phyloP scores from a whole-genome alignment of 2,888 invertebrate genomes.

The Nomada flava region DNA sequence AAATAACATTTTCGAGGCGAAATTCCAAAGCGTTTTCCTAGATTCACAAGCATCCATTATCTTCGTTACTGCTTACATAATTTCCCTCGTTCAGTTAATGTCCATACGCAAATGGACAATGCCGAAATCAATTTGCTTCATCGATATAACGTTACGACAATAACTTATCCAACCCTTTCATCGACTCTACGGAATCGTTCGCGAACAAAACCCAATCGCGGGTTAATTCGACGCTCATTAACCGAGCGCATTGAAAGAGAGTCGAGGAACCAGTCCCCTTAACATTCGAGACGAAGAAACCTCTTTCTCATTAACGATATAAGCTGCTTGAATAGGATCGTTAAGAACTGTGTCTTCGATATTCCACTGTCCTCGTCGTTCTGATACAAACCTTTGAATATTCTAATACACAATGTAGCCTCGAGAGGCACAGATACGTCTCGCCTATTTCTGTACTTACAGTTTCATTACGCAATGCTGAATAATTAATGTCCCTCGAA shows the following conservation, averaged over 20 bases:
- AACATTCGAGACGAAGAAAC: background rate
- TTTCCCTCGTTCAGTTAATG: too few relatives aligned
- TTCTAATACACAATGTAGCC: too few relatives aligned
- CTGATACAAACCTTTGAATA: background rate
- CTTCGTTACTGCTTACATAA: too few relatives aligned
- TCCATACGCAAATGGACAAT: too few relatives aligned
- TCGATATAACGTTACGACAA: too few relatives aligned
- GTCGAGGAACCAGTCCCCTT: background rate
- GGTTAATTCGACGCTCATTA: constrained; percentile 4
- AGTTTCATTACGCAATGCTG: constrained; percentile 52
- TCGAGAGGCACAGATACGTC: background rate
- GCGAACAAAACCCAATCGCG: background rate
- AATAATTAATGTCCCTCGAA: constrained; percentile 61
- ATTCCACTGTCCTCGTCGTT: background rate
- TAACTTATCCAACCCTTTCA: background rate
- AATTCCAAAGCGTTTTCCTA: too few relatives aligned
- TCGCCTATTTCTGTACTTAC: constrained; percentile 18
- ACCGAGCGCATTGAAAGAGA: background rate
- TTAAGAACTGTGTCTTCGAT: background rate
- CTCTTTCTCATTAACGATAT: background rate
- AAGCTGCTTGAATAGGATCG: constrained; percentile 7
- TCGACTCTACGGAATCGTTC: background rate
- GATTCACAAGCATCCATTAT: too few relatives aligned
- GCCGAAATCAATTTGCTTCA: too few relatives aligned
- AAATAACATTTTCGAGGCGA: too few relatives aligned